These are phyloP conservation scores for Aulostomus chinensis DNA, from an alignment of 2,797 vertebrate genomes.

Conservation along the genomic window DNA sequence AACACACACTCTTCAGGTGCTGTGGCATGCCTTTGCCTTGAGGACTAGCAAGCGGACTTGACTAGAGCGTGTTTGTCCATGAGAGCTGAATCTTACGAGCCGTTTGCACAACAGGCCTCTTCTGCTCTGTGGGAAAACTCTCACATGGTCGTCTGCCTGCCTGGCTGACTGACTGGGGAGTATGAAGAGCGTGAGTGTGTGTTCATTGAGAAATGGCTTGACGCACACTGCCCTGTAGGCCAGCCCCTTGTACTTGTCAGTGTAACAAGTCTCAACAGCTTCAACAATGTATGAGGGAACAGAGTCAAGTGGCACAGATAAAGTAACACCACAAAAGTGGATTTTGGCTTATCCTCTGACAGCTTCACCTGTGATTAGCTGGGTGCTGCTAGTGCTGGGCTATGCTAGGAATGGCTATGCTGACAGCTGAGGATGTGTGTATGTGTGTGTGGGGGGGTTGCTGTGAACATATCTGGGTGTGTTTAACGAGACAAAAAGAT, in stretches of 20 bases:
- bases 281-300: conserved; percentile 45
- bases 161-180: conserved; percentile 20
- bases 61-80: conserved; percentile 30
- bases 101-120: conserved; percentile 63
- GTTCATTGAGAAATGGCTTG: conserved; percentile 62
- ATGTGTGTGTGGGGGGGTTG: background rate
- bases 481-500: conserved; percentile 4
- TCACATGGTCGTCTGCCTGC: conserved; percentile 45
- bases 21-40: conserved; percentile 7
- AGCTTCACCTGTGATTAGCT: conserved; percentile 38
- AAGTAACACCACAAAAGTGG: conserved; percentile 18
- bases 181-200: conserved; percentile 23
- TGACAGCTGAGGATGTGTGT: conserved; percentile 41
- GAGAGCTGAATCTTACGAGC: conserved; percentile 36
- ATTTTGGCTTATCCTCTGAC: conserved; percentile 32
- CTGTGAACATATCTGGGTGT: background rate
- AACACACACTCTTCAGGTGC: conserved; percentile 12
- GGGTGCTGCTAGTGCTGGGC: conserved; percentile 19
- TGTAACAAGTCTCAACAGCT: conserved; percentile 72
- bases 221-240: conserved; percentile 28
- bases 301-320: conserved; percentile 29
- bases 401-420: conserved; percentile 41
- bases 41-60: conserved; percentile 21
- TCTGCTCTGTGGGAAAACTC: conserved; percentile 68
- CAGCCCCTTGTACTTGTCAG: conserved; percentile 50